These are phyloP conservation scores for Hypotaenidia okinawae DNA, from an alignment of 2,797 vertebrate genomes.

Conservation along the genomic window DNA sequence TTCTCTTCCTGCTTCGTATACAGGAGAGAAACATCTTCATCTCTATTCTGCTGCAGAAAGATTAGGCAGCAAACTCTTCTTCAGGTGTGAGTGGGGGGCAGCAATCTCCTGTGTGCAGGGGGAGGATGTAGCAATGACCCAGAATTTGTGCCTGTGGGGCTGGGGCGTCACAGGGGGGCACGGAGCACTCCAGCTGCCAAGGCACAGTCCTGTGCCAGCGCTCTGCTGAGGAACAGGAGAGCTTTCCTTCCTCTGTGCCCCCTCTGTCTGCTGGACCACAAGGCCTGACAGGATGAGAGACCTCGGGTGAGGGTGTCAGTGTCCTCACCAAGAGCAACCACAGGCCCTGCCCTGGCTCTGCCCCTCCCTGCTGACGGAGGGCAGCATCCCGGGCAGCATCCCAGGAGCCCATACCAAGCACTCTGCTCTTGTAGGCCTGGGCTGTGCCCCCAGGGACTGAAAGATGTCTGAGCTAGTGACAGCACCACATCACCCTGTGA, in stretches of 20 bases:
- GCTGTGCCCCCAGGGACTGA: not conserved
- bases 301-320: not conserved
- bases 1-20: not conserved
- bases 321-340: not conserved
- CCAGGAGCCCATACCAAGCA: not conserved
- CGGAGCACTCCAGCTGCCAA: not conserved
- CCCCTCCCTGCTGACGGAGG: not conserved
- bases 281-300: not conserved
- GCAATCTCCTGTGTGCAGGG: not conserved
- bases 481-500: not conserved
- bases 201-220: not conserved
- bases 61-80: not conserved
- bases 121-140: not conserved
- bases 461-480: not conserved
- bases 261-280: not conserved
- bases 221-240: not conserved
- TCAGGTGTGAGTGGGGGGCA: not conserved
- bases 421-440: not conserved
- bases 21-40: not conserved
- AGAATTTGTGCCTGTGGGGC: not conserved
- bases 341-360: not conserved
- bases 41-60: not conserved
- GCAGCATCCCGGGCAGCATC: not conserved
- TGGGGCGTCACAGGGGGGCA: not conserved
- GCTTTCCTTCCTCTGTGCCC: not conserved